Conservation (phyloP, 2,797 vertebrate species). For the Sardinella longiceps region DNA sequence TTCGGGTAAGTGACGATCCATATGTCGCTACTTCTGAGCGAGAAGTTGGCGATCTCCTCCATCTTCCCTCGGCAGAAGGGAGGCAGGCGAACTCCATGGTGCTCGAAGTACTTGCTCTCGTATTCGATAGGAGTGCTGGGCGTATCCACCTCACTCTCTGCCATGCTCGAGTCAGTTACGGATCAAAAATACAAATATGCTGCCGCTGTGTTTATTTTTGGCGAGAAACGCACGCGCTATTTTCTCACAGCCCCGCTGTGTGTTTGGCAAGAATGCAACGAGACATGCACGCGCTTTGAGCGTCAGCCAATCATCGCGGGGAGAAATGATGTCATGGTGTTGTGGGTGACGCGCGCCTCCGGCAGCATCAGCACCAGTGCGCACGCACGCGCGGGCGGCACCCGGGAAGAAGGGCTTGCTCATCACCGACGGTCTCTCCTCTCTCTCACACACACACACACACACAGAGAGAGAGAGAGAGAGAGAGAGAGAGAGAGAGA, state of each 20-base stretch:
- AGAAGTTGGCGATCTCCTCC: constrained; percentile 95
- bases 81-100: constrained; percentile 93
- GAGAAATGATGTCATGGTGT: constrained; percentile 75
- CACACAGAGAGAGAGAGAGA: too few species aligned
- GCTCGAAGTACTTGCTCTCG: constrained; percentile 98
- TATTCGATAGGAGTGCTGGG: constrained; percentile 96
- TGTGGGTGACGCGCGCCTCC: constrained; percentile 49
- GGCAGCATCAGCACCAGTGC: constrained; percentile 75
- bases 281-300: constrained; percentile 53
- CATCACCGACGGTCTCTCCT: background rate
- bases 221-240: constrained; percentile 22
- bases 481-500: too few species aligned
- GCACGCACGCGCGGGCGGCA: constrained; percentile 25
- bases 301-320: constrained; percentile 68
- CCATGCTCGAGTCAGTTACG: constrained; percentile 78
- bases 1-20: constrained; percentile 98
- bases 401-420: background rate
- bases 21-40: constrained; percentile 91
- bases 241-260: constrained; percentile 31
- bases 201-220: background rate
- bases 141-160: constrained; percentile 94
- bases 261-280: constrained; percentile 48
- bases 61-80: constrained; percentile 98
- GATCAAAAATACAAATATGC: background rate
- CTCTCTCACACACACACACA: too few species aligned